A percentile compares a stretch with the other conserved stretches of the same genome.
Conservation (phyloP, 2,113 vertebrate genomes). For the Callocephalon fimbriatum region DNA sequence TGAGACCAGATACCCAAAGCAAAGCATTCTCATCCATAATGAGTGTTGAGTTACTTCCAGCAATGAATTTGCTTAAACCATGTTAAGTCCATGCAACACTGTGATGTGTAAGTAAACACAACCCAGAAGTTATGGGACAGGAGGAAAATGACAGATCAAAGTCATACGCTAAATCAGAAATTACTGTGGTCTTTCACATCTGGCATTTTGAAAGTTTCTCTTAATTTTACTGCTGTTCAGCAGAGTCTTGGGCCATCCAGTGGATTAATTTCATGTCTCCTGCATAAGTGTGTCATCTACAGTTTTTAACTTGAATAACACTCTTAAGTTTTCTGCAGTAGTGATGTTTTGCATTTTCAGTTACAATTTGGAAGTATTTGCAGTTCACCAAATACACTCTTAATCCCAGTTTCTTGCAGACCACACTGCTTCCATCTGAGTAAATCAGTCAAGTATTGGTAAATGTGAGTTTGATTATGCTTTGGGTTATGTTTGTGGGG, state of each 20-base stretch:
- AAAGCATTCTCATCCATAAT: neutral
- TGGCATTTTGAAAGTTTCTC: neutral
- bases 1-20: neutral
- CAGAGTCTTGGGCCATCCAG: neutral
- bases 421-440: neutral
- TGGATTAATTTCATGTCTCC: neutral
- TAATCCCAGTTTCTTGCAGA: neutral
- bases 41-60: neutral
- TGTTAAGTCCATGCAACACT: neutral
- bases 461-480: neutral
- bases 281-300: accelerated
- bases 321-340: neutral
- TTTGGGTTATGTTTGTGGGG: neutral
- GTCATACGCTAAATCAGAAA: neutral
- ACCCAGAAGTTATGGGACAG: neutral
- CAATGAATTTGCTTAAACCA: neutral
- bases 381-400: neutral
- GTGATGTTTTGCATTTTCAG: neutral
- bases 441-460: neutral
- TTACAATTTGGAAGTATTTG: neutral
- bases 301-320: neutral
- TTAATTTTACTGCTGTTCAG: neutral
- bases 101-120: neutral
- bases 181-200: neutral
- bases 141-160: neutral